phyloP scores from a whole-genome alignment of 2,888 invertebrate genomes.

The Lasioglossum malachurum region DNA sequence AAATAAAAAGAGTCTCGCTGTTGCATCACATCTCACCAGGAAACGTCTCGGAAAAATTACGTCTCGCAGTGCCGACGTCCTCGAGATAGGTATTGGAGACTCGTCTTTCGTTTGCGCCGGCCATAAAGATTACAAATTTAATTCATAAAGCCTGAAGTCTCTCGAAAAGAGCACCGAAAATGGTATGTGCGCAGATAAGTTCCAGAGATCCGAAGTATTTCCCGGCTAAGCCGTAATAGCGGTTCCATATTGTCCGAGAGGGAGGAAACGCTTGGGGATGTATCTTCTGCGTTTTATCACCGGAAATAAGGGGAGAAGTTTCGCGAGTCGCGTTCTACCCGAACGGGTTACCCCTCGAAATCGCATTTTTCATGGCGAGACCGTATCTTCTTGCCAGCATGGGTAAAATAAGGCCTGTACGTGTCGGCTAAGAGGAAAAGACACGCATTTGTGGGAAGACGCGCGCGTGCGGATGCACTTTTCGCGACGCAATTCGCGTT shows the following conservation, averaged over 20 bases:
- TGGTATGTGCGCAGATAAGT: not conserved
- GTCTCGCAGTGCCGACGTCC: not conserved
- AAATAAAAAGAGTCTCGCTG: not conserved
- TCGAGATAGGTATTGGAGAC: not conserved
- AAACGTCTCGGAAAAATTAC: not conserved
- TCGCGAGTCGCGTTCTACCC: not conserved
- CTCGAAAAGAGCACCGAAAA: not conserved
- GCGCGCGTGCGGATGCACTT: conserved; percentile 18
- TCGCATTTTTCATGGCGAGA: not conserved
- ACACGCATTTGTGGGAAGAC: not conserved
- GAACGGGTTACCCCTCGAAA: not conserved
- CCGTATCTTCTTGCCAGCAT: not conserved
- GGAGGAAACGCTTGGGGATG: not conserved
- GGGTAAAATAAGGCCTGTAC: conserved; percentile 13
- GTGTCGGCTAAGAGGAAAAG: not conserved
- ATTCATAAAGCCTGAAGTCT: not conserved
- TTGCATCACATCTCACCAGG: not conserved
- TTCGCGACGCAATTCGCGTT: not conserved
- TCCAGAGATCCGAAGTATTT: not conserved
- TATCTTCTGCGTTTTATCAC: not conserved
- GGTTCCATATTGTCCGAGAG: not conserved
- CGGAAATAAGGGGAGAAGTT: not conserved
- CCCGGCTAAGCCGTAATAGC: not conserved
- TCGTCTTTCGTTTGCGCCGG: not conserved
- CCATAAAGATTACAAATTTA: not conserved